Percentiles rank a stretch among this genome's conserved stretches.
phyloP scores from a whole-genome alignment of 92 coral and sea anemone genomes.

The Phymanthus crucifer region DNA sequence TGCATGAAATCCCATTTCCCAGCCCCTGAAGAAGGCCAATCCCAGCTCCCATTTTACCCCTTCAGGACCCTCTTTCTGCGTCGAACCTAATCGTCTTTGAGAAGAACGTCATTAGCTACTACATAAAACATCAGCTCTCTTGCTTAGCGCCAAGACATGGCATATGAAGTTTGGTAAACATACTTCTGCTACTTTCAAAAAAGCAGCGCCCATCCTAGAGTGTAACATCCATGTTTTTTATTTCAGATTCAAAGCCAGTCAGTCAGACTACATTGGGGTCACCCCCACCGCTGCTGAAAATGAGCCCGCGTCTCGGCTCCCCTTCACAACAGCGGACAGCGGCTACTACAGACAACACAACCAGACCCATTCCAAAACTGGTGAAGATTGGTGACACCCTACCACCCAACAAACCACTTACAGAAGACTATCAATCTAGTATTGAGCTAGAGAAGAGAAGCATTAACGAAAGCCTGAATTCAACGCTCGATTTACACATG shows the following conservation, averaged over 20 bases:
- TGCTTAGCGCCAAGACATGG: too few relatives aligned
- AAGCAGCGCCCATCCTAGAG: neutral
- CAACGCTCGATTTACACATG: neutral
- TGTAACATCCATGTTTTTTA: neutral
- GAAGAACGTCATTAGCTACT: too few relatives aligned
- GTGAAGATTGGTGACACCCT: constrained; percentile 1
- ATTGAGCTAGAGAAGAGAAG: neutral
- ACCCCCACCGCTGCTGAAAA: constrained; percentile 28
- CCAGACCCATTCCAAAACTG: constrained; percentile 18
- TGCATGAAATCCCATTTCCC: too few relatives aligned
- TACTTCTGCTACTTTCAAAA: too few relatives aligned
- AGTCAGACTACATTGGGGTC: neutral
- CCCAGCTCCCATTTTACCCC: too few relatives aligned
- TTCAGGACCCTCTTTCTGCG: too few relatives aligned
- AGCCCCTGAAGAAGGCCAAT: too few relatives aligned
- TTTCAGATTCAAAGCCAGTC: neutral
- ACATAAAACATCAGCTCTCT: too few relatives aligned
- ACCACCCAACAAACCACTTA: neutral
- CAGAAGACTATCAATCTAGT: constrained; percentile 5
- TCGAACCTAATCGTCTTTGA: too few relatives aligned
- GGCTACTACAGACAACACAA: constrained; percentile 13
- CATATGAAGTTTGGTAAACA: too few relatives aligned
- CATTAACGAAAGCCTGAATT: neutral
- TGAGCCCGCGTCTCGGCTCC: constrained; percentile 28
- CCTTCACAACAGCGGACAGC: constrained; percentile 8